Base-by-base conservation (phyloP, 2,113 vertebrate genomes). In the Amia ocellicauda region DNA sequence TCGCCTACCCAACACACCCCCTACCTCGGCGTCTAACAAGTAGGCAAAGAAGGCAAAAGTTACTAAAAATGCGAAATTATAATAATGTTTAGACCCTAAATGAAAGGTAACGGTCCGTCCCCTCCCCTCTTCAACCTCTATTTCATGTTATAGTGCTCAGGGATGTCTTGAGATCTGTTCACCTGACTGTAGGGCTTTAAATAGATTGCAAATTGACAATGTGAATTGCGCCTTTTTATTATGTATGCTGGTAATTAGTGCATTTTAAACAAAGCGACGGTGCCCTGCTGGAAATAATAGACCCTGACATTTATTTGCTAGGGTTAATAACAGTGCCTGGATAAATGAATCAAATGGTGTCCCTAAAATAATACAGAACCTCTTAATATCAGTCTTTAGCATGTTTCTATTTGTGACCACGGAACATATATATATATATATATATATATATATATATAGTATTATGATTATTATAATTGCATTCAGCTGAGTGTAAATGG, bases 311-410 rank as follows among this genome's bases (percentile, higher is more conserved):
- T 84, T 90, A 81, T 85, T 88, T 89, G 73, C 73, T 72, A 80
- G 86, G 89, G 89, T 90, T 91, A 91, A 91, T 91, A 89, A 89
- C 88, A 89, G 89, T 83, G 86, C 84, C 79, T 81, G 85, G 80
- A 86, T 85, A 89, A 91, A 90, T 88, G 86, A 91, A 89, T 87
- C 86, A 90, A 87, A 90, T 84, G 83, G 86, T 86, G 83, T 78
- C 83, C 85, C 77, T 83, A 77, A 90, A 91, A 91, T 91, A 89
- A 91, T 86, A 90, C 81, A 86, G 89, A 78, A 81, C 81, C 83
- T 87, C 81, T 86, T 87, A 88, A 88, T 85, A 88, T 85, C 83
- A 79, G 80, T 88, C 86, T 89, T 81, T 76, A 87, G 86, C 80
- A 86, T 84, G 81, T 72, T 82, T 76, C 85, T 84, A 82, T 85